phyloP scores from a whole-genome alignment of 2,797 vertebrate species.

The Acrocephalus scirpaceus region DNA sequence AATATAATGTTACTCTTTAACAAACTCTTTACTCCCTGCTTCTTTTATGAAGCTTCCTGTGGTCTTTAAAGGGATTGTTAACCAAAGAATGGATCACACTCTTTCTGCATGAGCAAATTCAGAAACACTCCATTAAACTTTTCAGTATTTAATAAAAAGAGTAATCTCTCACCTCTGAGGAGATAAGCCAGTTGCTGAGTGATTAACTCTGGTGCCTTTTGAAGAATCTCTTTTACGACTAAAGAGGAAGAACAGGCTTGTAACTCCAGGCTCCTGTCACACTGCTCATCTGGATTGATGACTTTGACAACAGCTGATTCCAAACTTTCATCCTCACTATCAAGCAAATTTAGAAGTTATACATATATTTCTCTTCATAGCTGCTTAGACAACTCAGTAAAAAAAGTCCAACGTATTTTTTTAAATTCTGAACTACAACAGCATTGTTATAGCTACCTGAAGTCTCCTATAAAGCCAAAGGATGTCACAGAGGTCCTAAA shows the following conservation, averaged over 20 bases:
- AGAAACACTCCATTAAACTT: constrained; percentile 91
- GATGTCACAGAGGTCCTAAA: background rate
- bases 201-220: constrained; percentile 89
- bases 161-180: constrained; percentile 90
- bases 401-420: background rate
- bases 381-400: background rate
- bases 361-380: background rate
- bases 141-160: constrained; percentile 76
- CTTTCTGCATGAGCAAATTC: constrained; percentile 83
- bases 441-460: background rate
- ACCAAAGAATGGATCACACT: constrained; percentile 90
- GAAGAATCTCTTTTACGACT: constrained; percentile 90
- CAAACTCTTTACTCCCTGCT: constrained; percentile 84
- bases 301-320: constrained; percentile 87
- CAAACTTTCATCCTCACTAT: constrained; percentile 84
- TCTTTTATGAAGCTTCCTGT: constrained; percentile 82
- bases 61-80: constrained; percentile 90
- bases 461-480: background rate
- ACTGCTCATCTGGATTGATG: constrained; percentile 84
- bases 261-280: constrained; percentile 74
- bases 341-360: constrained; percentile 55
- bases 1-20: constrained; percentile 82
- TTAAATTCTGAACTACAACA: background rate
- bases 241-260: constrained; percentile 78
- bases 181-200: constrained; percentile 87